phyloP scores from a whole-genome alignment of 2,113 vertebrate genomes.

The Micronycteris hirsuta region DNA sequence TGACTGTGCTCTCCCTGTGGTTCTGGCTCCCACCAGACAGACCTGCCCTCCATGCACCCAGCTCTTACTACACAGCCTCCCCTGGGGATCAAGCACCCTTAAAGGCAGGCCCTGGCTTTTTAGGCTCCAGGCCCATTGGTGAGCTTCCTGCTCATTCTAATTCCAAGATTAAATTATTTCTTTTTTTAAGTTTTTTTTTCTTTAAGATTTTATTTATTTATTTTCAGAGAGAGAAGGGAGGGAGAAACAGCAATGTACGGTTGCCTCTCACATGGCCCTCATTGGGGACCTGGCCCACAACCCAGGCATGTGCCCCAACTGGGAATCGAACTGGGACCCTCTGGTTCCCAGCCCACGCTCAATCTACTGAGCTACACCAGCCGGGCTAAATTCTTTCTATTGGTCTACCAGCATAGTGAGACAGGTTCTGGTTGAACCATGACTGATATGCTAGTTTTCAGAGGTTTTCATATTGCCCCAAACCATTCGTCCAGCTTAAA shows the following conservation, averaged over 20 bases:
- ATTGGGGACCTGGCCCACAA: too few relatives aligned
- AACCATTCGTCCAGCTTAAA: background rate
- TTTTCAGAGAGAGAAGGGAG: too few relatives aligned
- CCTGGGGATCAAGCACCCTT: background rate
- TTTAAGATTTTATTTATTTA: too few relatives aligned
- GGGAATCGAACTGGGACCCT: too few relatives aligned
- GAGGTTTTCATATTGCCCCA: background rate
- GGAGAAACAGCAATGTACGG: too few relatives aligned
- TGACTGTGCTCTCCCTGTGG: background rate
- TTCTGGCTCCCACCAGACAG: background rate
- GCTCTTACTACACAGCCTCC: background rate
- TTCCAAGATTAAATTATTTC: too few relatives aligned
- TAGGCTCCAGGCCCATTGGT: background rate
- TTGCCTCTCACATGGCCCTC: too few relatives aligned
- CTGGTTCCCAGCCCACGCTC: too few relatives aligned
- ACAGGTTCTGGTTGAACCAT: background rate
- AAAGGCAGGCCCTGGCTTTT: background rate
- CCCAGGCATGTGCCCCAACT: too few relatives aligned
- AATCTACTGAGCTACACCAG: too few relatives aligned
- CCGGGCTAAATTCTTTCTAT: background rate
- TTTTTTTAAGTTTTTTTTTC: too few relatives aligned
- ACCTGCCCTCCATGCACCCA: background rate
- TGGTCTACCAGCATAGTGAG: background rate
- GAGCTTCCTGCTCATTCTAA: background rate
- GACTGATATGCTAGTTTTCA: background rate